Percentiles rank a stretch among this genome's conserved stretches.
Evolutionary conservation across 2,888 invertebrate genomes (phyloP).

Genomic region (Carabus problematicus): DNA sequence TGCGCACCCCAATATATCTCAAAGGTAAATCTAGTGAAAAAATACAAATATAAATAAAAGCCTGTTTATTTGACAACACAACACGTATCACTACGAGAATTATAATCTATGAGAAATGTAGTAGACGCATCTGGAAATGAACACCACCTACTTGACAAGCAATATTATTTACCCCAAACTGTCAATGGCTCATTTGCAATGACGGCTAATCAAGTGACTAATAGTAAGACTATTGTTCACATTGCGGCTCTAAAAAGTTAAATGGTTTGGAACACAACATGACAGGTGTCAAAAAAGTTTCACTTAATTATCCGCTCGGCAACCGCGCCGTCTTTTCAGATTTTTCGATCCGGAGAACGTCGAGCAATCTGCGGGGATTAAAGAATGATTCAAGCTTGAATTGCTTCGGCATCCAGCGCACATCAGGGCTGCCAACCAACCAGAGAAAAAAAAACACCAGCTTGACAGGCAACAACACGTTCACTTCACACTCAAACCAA

Average conservation of each 20-base stretch:
- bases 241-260: conserved; percentile 29
- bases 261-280: conserved; percentile 30
- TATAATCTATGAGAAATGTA: too few relatives aligned
- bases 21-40: conserved; percentile 39
- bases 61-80: too few relatives aligned
- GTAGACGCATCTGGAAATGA: too few relatives aligned
- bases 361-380: conserved; percentile 31
- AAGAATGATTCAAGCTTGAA: conserved; percentile 25
- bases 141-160: too few relatives aligned
- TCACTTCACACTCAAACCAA: too few relatives aligned
- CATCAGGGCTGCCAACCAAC: conserved; percentile 2
- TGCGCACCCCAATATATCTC: conserved; percentile 38
- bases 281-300: conserved; percentile 35
- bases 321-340: conserved; percentile 17
- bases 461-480: conserved; percentile 15
- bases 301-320: conserved; percentile 34
- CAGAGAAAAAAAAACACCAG: too few relatives aligned
- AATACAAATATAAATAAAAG: conserved; percentile 26
- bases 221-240: conserved; percentile 29
- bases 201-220: too few relatives aligned
- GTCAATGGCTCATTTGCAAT: too few relatives aligned
- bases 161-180: too few relatives aligned
- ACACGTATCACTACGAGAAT: too few relatives aligned
- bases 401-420: neutral
- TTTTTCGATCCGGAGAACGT: conserved; percentile 27